Evolutionary conservation across 2,888 invertebrate species (phyloP), one percentile per base, ranked within the genome.

Genomic region (Mamestra brassicae): DNA sequence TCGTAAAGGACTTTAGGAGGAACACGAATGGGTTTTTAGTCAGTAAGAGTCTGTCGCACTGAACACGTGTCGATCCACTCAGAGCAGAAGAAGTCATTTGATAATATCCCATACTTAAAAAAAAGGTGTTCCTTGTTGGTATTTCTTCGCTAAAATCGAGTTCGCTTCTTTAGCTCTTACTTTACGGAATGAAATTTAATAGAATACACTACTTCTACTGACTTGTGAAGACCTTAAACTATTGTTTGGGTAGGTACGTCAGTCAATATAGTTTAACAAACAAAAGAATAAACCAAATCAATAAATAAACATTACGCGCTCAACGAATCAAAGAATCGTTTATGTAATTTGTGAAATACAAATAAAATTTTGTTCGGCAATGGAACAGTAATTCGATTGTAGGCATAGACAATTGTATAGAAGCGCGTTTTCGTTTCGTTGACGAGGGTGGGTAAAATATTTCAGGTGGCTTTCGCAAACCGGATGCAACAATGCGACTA

Each of bases 331-430:
- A 61, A 78, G 61, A 83, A 83, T 82, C 84, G 82, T 81, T 84
- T 81, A 84, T 75, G 64, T 79, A 68, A 81, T 80, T 83, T 81
- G 71, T 26, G 60, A 38, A 38, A 38, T 72, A 80, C 70, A 82
- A 82, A 80, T 76, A 75, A 69, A 50, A 78, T 84, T 74, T 68
- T 17, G 55, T 75, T 66, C n/a, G 64, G 57, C 26, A 71, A 65
- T 67, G 66, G 71, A 70, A 79, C 54, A 74, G 62, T 84, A 72
- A 84, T 73, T 84, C 66, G 67, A 86, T 85, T 86, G 75, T 57
- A 42, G 13, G 11, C 2, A 70, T 61, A 71, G 58, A 74, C 61
- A 76, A 70, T 68, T 69, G 55, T 61, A 42, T 45, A 54, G 52
- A 57, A 65, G 26, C 47, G 26, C 47, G 36, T 76, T 78, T 77